phyloP scores from a whole-genome alignment of 2,113 vertebrate species.

The Phylloscopus trochiloides region DNA sequence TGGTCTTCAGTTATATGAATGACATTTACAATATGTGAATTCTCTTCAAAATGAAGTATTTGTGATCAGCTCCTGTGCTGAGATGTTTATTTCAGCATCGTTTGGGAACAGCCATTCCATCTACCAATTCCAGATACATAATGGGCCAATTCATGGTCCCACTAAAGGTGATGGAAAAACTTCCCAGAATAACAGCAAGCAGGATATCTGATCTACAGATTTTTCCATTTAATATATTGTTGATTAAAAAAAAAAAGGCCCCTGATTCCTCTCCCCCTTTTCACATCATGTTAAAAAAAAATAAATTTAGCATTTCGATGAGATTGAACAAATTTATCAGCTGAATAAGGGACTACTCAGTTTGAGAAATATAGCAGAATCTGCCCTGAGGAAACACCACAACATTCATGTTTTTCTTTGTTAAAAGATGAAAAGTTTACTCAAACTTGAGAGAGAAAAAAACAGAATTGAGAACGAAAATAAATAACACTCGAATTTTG shows the following conservation, averaged over 20 bases:
- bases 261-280: conserved; percentile 35
- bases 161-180: background rate
- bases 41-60: background rate
- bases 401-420: background rate
- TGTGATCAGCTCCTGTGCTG: background rate
- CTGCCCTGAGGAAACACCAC: background rate
- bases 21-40: background rate
- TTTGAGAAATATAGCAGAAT: background rate
- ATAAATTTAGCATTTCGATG: background rate
- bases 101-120: background rate
- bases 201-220: background rate
- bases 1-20: background rate
- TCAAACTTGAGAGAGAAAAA: background rate
- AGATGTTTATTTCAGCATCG: background rate
- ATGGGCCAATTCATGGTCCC: background rate
- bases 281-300: background rate
- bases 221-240: background rate
- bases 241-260: background rate
- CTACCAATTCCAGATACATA: background rate
- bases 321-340: background rate
- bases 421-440: background rate
- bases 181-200: background rate
- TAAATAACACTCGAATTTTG: background rate
- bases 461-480: background rate
- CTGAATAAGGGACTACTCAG: background rate